A percentile compares a stretch with the other conserved stretches of the same genome.
phyloP scores from a whole-genome alignment of 2,113 vertebrate genomes.

The Rhinolophus ferrumequinum region DNA sequence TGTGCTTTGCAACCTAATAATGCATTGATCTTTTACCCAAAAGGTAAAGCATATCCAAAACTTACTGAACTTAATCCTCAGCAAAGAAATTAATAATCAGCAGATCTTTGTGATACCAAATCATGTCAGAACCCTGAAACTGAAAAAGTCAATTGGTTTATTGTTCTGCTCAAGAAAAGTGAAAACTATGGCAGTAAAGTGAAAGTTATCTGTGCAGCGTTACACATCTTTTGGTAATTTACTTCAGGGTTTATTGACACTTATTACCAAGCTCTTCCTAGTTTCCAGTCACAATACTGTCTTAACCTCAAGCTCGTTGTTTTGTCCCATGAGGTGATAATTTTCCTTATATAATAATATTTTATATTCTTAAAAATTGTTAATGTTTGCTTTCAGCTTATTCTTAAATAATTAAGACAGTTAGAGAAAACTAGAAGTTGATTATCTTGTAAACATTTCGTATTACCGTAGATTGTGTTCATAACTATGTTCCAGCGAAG shows the following conservation, averaged over 20 bases:
- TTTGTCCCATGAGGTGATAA: neutral
- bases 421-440: neutral
- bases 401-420: slow-evolving; percentile 16
- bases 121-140: neutral
- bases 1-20: neutral
- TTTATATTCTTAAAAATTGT: neutral
- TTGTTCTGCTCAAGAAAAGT: neutral
- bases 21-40: neutral
- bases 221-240: neutral
- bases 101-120: neutral
- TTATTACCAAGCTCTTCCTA: neutral
- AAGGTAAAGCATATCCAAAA: neutral
- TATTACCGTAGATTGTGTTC: neutral
- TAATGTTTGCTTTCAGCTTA: neutral
- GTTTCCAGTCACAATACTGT: neutral
- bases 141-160: neutral
- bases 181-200: neutral
- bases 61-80: neutral
- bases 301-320: neutral
- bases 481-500: neutral
- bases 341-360: neutral
- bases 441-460: neutral
- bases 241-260: neutral
- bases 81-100: slow-evolving; percentile 6
- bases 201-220: neutral